A percentile compares a stretch with the other conserved stretches of the same genome.
Evolutionary conservation across 2,797 vertebrate genomes (phyloP).

Genomic region (Intellagama lesueurii): DNA sequence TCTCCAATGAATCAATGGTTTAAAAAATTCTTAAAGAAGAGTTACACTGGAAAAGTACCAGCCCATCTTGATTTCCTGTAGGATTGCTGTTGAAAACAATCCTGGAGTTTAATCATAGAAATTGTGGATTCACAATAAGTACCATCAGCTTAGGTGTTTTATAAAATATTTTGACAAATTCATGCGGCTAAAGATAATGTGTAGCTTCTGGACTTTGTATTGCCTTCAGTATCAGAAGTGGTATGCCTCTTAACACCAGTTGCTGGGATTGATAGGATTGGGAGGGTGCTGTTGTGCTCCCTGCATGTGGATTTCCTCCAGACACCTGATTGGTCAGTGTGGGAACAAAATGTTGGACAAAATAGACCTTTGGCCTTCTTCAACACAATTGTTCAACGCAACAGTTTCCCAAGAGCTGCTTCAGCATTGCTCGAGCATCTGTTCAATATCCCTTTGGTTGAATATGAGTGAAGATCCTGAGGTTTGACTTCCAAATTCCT

Average conservation of each 20-base stretch:
- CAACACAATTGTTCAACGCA: background rate
- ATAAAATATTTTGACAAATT: background rate
- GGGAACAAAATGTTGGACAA: background rate
- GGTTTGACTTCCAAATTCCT: background rate
- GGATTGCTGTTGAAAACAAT: background rate
- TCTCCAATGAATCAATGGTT: background rate
- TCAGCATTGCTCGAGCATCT: background rate
- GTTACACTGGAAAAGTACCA: background rate
- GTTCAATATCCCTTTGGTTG: background rate
- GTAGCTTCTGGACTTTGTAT: background rate
- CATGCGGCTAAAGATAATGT: background rate
- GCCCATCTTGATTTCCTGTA: background rate
- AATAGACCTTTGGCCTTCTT: background rate
- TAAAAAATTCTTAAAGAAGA: background rate
- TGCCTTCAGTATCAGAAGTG: background rate
- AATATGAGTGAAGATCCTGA: background rate
- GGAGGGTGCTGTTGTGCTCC: background rate
- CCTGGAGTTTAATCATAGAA: background rate
- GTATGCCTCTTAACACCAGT: background rate
- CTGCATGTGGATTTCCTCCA: background rate
- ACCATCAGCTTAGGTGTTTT: background rate
- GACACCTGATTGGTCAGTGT: background rate
- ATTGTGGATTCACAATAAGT: background rate
- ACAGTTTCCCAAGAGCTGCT: background rate
- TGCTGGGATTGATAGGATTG: background rate